Conservation (phyloP, 2,113 vertebrate species). For the Numenius arquata region DNA sequence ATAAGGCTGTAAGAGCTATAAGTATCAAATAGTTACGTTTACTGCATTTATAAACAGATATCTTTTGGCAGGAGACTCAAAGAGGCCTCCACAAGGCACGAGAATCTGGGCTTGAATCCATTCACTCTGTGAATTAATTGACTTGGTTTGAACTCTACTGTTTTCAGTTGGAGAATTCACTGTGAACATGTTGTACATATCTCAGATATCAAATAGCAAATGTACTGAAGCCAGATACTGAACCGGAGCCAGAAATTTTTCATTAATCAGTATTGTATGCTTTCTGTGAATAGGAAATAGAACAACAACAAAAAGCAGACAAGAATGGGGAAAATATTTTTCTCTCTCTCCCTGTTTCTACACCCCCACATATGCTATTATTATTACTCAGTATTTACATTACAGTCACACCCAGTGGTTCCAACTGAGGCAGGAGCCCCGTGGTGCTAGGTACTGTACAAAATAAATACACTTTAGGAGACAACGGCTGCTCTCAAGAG, state of each 20-base stretch:
- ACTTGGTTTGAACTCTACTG: slow-evolving; percentile 87
- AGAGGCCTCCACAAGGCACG: slow-evolving; percentile 80
- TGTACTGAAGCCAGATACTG: slow-evolving; percentile 82
- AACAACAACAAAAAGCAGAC: slow-evolving; percentile 72
- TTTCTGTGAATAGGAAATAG: slow-evolving; percentile 78
- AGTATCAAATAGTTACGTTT: slow-evolving; percentile 77
- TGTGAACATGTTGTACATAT: slow-evolving; percentile 87
- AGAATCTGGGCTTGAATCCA: slow-evolving; percentile 84
- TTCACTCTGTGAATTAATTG: slow-evolving; percentile 87
- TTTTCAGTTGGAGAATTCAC: slow-evolving; percentile 88
- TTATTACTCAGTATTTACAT: slow-evolving; percentile 69
- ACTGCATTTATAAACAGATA: slow-evolving; percentile 82
- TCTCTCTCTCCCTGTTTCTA: slow-evolving; percentile 64
- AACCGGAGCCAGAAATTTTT: slow-evolving; percentile 78
- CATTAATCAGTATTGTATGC: slow-evolving; percentile 78
- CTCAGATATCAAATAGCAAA: slow-evolving; percentile 87
- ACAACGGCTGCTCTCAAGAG: slow-evolving; percentile 27
- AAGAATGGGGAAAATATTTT: slow-evolving; percentile 74
- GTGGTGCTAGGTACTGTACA: slow-evolving; percentile 22
- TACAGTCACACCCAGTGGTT: slow-evolving; percentile 62
- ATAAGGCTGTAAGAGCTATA: slow-evolving; percentile 74
- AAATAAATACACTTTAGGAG: slow-evolving; percentile 43
- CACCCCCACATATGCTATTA: slow-evolving; percentile 68
- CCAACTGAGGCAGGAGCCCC: slow-evolving; percentile 44
- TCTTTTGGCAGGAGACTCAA: slow-evolving; percentile 82